Evolutionary conservation across 2,888 invertebrate genomes (phyloP), one percentile per base, ranked within the genome.

Genomic region (Trichogramma dendrolimi): DNA sequence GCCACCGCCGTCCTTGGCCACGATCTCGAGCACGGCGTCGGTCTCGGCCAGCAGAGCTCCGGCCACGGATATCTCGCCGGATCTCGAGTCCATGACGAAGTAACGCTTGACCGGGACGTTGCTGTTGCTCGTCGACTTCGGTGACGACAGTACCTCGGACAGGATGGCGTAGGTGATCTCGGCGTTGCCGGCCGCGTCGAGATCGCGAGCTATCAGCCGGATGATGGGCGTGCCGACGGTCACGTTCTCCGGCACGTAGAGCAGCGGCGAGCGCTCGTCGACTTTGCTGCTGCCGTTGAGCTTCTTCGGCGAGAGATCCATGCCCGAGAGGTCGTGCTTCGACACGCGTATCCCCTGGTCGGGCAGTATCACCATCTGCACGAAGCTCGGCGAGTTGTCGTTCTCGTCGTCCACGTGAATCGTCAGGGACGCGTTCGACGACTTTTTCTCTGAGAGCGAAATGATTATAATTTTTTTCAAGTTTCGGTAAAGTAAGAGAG

Each of bases 381-480:
- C 84, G 70, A 90, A 90, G 56, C 81, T 81, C 0, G 92, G 92
- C 10, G 85, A 74, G 75, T 92, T 92, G 73, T 94, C 94, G 72
- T 94, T 94, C 72, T 88, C 87, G 74, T 94, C 94, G 4, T 86
- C 83, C 39, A 94, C 80, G 0, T 81, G 82, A 51, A 94, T 86
- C 1, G 83, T 86, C 6, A 94, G 75, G 71, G 87, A 86, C 0
- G 89, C 88, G 75, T 89, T 87, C 1, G 89, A 88, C 54, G 85
- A 87, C 8, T 93, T 77, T 50, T 91, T 90, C 6, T 91, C 91
- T 74, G 65, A 60, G 48, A 55, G 50, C 14, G 27, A n/a, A n/a
- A 27, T 27, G 3, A 27, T 27, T 27, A 27, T 27, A 27, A 27
- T 52, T 61, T 44, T 43, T 41, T 55, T 4, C 4, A 6, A 27